phyloP scores from a whole-genome alignment of 1,140 invertebrate genomes.

The Polyergus mexicanus region DNA sequence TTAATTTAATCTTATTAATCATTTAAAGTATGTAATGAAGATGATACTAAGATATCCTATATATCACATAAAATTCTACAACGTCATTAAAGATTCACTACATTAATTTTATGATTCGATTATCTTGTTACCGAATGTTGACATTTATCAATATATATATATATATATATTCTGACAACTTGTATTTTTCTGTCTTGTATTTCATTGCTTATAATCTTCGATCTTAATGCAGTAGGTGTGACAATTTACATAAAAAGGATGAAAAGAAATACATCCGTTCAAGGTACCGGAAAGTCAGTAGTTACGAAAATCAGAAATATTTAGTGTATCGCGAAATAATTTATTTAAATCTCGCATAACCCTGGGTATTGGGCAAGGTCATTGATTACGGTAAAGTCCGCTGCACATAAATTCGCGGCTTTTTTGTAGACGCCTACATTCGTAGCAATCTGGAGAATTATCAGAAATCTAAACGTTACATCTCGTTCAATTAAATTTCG shows the following conservation, averaged over 20 bases:
- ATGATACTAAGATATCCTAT: neutral
- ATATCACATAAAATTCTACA: neutral
- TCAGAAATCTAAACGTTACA: neutral
- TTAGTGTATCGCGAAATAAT: neutral
- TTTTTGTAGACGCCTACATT: neutral
- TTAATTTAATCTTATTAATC: neutral
- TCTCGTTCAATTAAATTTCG: neutral
- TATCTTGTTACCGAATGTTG: neutral
- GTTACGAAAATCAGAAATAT: slow-evolving; percentile 5
- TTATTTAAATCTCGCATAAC: neutral
- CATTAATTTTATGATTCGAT: neutral
- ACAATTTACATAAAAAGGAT: neutral
- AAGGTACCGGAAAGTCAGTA: neutral
- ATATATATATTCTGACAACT: neutral
- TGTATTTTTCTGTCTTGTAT: neutral
- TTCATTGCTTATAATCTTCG: neutral
- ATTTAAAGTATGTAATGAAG: slow-evolving; percentile 2
- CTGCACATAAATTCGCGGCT: neutral
- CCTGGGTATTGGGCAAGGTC: neutral
- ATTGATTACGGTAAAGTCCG: neutral
- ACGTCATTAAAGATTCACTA: neutral
- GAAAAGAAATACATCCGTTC: neutral
- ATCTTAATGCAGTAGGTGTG: neutral
- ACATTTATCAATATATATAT: neutral
- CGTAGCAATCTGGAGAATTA: neutral